Base-by-base conservation (phyloP, 2,797 vertebrate genomes). In the Rhabdophis nuchalis region DNA sequence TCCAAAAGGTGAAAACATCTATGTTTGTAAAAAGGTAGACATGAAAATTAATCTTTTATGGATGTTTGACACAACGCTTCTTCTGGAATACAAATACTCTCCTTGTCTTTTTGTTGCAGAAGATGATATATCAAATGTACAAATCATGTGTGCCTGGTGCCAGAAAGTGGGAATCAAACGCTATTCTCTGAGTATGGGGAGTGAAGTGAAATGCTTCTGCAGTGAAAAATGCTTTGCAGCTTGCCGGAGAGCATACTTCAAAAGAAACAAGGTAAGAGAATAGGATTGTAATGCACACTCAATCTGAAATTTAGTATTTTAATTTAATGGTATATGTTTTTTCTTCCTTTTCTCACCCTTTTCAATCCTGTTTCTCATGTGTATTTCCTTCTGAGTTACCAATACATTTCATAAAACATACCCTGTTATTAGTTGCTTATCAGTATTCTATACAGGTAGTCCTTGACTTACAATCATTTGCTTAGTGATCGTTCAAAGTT, bases 61-160 rank as follows among this genome's bases (percentile, higher is more conserved):
- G 96, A 95, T 96, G 89, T 97, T 95, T 96, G 93, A 97, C 96
- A 95, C 95, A 94, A 96, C 97, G 96, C 96, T 98, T 97, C 94
- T 95, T 97, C 95, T 97, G 72, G 9, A 95, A 90, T 97, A 94
- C 97, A 97, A 98, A 98, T 97, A 93, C 97, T 97, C 96, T 97
- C 98, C 96, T 98, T 97, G 96, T 97, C 96, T 97, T 98, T 97
- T 96, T 97, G 50, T 98, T 98, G 96, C 96, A 99, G 99, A 99
- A 96, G 99, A 99, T 97, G 99, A 99, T 96, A 97, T 98, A 97
- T 98, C 98, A 98, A 99, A 98, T 96, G 98, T 99, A 97, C 99
- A 99, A 98, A 99, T 99, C 98, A 98, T 99, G 98, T 99, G 99
- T 96, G 99, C 99, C 96, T 99, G 99, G 99, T 99, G 99, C 98